phyloP scores from a whole-genome alignment of 1,140 invertebrate species.

The Archivesica marissinica region DNA sequence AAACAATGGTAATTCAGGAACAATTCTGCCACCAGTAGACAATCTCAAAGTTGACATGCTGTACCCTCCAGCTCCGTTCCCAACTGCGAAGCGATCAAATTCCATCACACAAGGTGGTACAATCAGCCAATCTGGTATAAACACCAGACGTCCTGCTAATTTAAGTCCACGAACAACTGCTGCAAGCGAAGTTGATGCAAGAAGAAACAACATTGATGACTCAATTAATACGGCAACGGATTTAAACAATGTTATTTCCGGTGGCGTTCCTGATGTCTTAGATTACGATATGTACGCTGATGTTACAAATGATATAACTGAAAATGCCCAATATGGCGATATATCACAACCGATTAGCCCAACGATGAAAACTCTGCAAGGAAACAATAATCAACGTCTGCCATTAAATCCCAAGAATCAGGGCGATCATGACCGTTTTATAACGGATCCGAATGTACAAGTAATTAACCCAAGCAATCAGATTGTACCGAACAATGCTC shows the following conservation, averaged over 20 bases:
- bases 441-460: slow-evolving; percentile 21
- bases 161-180: background rate
- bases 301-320: background rate
- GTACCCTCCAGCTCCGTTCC: slow-evolving; percentile 24
- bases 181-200: background rate
- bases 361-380: background rate
- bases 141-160: background rate
- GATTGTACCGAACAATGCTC: background rate
- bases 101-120: background rate
- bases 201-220: background rate
- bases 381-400: background rate
- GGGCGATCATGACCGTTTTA: background rate
- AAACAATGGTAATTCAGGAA: background rate
- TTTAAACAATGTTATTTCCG: background rate
- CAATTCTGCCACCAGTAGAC: background rate
- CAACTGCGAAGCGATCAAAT: background rate
- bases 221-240: background rate
- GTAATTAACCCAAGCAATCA: slow-evolving; percentile 8
- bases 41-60: slow-evolving; percentile 27
- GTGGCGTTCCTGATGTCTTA: background rate
- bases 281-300: slow-evolving; percentile 35
- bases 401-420: background rate
- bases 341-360: background rate
- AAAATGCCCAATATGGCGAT: background rate
- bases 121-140: background rate